Percentiles rank a stretch among this genome's conserved stretches.
phyloP scores from a whole-genome alignment of 2,797 vertebrate genomes.

The Sylvilagus floridanus region DNA sequence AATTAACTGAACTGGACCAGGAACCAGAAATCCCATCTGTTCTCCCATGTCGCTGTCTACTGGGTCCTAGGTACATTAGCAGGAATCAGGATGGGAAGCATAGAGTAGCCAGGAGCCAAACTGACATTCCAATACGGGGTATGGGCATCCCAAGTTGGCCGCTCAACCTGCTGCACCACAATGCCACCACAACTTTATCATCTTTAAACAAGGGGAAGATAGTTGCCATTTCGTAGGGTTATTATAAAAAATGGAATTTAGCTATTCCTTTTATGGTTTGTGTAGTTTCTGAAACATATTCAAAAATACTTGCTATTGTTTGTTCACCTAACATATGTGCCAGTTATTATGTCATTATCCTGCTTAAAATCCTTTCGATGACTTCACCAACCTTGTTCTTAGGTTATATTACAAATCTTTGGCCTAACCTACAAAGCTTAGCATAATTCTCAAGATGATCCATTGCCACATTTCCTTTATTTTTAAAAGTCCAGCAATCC shows the following conservation, averaged over 20 bases:
- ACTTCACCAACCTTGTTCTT: neutral
- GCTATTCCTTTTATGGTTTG: conserved; percentile 11
- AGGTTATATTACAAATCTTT: neutral
- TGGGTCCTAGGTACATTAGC: too few relatives aligned
- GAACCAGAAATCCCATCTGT: too few relatives aligned
- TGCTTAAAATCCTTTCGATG: neutral
- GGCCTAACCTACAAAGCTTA: neutral
- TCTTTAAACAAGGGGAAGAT: conserved; percentile 17
- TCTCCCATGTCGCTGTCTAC: too few relatives aligned
- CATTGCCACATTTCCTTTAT: neutral
- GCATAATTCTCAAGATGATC: neutral
- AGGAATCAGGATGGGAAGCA: too few relatives aligned
- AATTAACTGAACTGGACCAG: too few relatives aligned
- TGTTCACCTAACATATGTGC: neutral
- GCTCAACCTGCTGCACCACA: too few relatives aligned
- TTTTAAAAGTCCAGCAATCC: neutral
- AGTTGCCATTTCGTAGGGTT: neutral
- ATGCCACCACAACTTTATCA: neutral
- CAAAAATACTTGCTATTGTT: conserved; percentile 19
- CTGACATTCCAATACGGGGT: too few relatives aligned
- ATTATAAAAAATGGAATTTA: neutral
- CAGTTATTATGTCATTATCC: neutral
- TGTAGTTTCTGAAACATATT: neutral
- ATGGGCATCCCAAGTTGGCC: too few relatives aligned
- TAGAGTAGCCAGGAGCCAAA: too few relatives aligned